Evolutionary conservation across 1,140 invertebrate genomes (phyloP), one percentile per base, ranked within the genome.

Genomic region (Colletes gigas): DNA sequence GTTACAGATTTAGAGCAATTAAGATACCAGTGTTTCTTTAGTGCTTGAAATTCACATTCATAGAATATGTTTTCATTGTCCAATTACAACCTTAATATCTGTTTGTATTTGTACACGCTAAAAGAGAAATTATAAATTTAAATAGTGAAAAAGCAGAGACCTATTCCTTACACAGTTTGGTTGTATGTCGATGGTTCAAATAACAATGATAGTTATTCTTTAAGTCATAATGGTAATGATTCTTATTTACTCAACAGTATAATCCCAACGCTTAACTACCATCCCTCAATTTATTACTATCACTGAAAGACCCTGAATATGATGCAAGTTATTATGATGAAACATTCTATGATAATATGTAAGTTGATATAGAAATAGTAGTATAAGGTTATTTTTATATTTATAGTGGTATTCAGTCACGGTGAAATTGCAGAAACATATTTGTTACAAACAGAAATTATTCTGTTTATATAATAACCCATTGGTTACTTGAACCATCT

Each of bases 401-500:
- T 84, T 62, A 59, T 15, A 78, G 91, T 92, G 91, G 91, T 92
- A 87, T 90, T 90, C 81, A 91, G 91, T 92, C 91, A 92, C 90
- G 91, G 91, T 90, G 90, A 91, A 91, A 83, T 85, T 76, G 83
- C 76, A 76, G 50, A 73, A 47, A 66, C 41, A 57, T 14, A 39
- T 12, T 60, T 57, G 44, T 14, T 52, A 50, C 7, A 52, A 3
- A 50, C n/a, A 66, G 63, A 44, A 57, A 47, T 65, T 47, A 62
- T 30, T 65, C 41, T 52, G 57, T 70, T 70, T 63, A 79, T 65
- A 15, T 57, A 76, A 83, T 83, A 82, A 83, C 85, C 82, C 82
- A 87, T 87, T 84, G 85, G 85, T 88, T 88, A 88, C 79, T 88
- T 88, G 86, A 87, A 88, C 86, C 86, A 88, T 88, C 86, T 86